Evolutionary conservation across 2,797 vertebrate genomes (phyloP).

Genomic region (Carcharodon carcharias): DNA sequence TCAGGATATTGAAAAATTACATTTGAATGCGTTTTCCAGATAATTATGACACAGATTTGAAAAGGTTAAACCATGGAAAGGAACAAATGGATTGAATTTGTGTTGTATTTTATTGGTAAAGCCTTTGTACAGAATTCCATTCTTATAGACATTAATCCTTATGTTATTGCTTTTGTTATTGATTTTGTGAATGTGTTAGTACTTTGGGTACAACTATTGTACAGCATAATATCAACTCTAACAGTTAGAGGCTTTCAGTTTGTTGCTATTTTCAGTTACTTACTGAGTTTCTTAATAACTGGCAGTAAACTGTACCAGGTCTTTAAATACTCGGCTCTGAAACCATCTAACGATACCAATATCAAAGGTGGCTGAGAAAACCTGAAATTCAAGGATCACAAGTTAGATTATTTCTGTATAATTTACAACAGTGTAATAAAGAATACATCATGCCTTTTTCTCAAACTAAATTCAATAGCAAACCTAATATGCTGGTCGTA

Average conservation of each 20-base stretch:
- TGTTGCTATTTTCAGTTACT: constrained; percentile 46
- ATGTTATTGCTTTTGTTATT: background rate
- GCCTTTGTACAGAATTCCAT: background rate
- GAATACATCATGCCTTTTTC: background rate
- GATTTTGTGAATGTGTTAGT: background rate
- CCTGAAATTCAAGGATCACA: constrained; percentile 48
- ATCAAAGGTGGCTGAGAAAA: constrained; percentile 61
- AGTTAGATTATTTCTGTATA: background rate
- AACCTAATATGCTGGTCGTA: background rate
- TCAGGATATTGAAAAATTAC: background rate
- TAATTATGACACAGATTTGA: background rate
- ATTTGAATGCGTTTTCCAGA: background rate
- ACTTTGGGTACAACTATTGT: background rate
- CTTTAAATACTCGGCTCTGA: constrained; percentile 65
- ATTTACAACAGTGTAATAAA: background rate
- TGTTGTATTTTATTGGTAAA: background rate
- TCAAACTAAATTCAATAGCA: background rate
- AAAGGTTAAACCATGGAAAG: background rate
- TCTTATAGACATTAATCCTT: background rate
- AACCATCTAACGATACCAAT: constrained; percentile 68
- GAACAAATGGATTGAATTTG: background rate
- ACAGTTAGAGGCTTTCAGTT: background rate
- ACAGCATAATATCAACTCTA: background rate
- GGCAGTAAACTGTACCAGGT: constrained; percentile 59
- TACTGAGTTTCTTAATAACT: constrained; percentile 63